phyloP scores from a whole-genome alignment of 2,888 invertebrate species.

The Diaperis boleti region DNA sequence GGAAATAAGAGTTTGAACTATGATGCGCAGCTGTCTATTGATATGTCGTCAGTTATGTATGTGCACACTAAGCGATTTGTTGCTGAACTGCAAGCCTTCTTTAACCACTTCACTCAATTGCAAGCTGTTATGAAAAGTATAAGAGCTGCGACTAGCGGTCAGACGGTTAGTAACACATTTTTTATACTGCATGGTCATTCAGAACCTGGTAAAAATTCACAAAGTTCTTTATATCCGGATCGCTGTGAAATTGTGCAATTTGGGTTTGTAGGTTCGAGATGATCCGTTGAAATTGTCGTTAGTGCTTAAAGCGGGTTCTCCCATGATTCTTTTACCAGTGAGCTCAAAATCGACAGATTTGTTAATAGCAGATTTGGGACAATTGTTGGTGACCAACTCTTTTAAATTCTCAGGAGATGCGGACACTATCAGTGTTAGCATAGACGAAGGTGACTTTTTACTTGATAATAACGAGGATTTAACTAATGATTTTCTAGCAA shows the following conservation, averaged over 20 bases:
- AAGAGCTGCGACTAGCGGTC: constrained; percentile 74
- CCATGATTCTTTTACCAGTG: constrained; percentile 89
- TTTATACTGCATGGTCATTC: constrained; percentile 1
- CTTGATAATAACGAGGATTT: not conserved
- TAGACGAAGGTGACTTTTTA: constrained; percentile 51
- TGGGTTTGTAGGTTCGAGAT: constrained; percentile 62
- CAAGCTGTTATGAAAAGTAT: constrained; percentile 80
- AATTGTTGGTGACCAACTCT: constrained; percentile 81
- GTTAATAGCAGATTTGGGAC: constrained; percentile 84
- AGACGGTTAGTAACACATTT: constrained; percentile 63
- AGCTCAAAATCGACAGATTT: constrained; percentile 82
- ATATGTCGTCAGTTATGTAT: constrained; percentile 93
- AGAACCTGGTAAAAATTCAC: too few species aligned
- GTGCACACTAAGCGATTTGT: constrained; percentile 95
- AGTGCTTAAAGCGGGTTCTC: constrained; percentile 79
- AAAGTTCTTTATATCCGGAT: too few species aligned
- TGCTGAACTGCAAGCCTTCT: constrained; percentile 88
- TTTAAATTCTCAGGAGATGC: constrained; percentile 76
- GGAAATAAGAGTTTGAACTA: constrained; percentile 71
- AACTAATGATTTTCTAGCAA: constrained; percentile 44
- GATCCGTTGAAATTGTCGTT: constrained; percentile 68
- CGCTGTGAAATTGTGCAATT: too few species aligned
- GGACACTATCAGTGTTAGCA: constrained; percentile 68
- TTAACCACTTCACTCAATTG: constrained; percentile 85
- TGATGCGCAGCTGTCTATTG: constrained; percentile 79